These are phyloP conservation scores for Lordiphosa stackelbergi DNA, from an alignment of 1,140 invertebrate species.

Conservation along the genomic window DNA sequence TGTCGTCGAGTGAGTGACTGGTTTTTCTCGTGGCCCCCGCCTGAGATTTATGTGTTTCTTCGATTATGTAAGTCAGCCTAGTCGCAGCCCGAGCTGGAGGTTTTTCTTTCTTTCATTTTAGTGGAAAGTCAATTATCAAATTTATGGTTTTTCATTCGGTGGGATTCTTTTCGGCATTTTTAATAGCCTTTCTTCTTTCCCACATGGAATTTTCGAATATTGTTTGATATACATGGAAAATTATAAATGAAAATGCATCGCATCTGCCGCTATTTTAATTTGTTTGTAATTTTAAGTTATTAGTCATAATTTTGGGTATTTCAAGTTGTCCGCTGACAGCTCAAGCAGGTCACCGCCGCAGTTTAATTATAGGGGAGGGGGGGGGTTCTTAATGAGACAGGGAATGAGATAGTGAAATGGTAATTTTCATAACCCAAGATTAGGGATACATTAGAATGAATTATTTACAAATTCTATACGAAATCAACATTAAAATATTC, in stretches of 20 bases:
- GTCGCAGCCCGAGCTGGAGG: not conserved
- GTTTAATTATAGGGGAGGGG: slow-evolving; percentile 20
- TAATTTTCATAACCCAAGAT: too few species aligned
- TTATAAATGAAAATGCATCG: slow-evolving; percentile 26
- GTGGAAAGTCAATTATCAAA: slow-evolving; percentile 70
- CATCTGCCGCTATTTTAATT: slow-evolving; percentile 58
- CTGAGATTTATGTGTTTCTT: slow-evolving; percentile 67
- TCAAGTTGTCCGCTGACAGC: slow-evolving; percentile 42
- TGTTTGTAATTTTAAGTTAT: slow-evolving; percentile 67
- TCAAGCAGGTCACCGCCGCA: slow-evolving; percentile 9
- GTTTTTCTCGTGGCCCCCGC: slow-evolving; percentile 28
- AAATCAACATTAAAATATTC: too few species aligned
- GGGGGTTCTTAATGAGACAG: slow-evolving; percentile 4
- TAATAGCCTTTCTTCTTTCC: slow-evolving; percentile 45
- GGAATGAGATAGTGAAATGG: too few species aligned
- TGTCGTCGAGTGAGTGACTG: slow-evolving; percentile 52
- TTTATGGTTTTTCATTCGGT: slow-evolving; percentile 57
- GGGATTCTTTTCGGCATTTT: slow-evolving; percentile 45
- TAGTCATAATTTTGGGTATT: slow-evolving; percentile 67
- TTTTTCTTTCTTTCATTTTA: slow-evolving; percentile 42
- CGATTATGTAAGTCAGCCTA: slow-evolving; percentile 63
- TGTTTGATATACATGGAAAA: slow-evolving; percentile 13
- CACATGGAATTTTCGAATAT: slow-evolving; percentile 35
- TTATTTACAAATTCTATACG: too few species aligned
- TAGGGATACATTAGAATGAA: too few species aligned